Evolutionary conservation across 1,140 invertebrate genomes (phyloP), one percentile per base, ranked within the genome.

Genomic region (Drosophila varians): DNA sequence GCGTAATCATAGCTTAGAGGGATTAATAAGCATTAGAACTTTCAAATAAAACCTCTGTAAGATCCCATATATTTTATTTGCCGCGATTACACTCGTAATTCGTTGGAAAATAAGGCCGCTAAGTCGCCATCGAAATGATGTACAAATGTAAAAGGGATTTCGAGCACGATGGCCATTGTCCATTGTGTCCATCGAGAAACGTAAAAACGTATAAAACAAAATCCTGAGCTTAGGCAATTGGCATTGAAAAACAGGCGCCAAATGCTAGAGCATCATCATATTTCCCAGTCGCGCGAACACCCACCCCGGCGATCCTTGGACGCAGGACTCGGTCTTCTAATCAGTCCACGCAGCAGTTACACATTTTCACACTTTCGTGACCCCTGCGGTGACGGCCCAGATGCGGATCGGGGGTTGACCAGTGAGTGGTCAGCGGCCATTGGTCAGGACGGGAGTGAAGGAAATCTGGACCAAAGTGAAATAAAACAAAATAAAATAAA

Each of bases 351-450:
- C 43, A 49, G 66, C 72, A 72, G 46, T 64, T 46, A 71, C 54
- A 55, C 54, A 80, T 87, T 86, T 86, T 86, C 82, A 86, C 80
- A 86, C 80, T 86, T 86, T 86, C 82, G 66, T 87, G 80, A 86
- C 82, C 80, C 80, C 80, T 86, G 80, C 73, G 82, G 80, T 53
- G 82, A n/a, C n/a, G n/a, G 48, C 62, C 49, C 56, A 61, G 36
- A 42, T 49, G 49, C 56, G 56, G 52, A 31, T 47, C 60, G 47
- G 60, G 76, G 82, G 72, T 73, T 79, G 77, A 51, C 45, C 53
- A 26, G 47, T 87, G 73, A 26, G 47, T 87, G 73, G 55, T 40
- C 54, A 49, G 9, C 43, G 43, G 45, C 52, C 52, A 76, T 65
- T 74, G 73, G 72, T 55, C 56, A 73, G 45, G 3, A 11, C 43